Base-by-base conservation (phyloP, 2,113 vertebrate species). In the Marmota flaviventris region DNA sequence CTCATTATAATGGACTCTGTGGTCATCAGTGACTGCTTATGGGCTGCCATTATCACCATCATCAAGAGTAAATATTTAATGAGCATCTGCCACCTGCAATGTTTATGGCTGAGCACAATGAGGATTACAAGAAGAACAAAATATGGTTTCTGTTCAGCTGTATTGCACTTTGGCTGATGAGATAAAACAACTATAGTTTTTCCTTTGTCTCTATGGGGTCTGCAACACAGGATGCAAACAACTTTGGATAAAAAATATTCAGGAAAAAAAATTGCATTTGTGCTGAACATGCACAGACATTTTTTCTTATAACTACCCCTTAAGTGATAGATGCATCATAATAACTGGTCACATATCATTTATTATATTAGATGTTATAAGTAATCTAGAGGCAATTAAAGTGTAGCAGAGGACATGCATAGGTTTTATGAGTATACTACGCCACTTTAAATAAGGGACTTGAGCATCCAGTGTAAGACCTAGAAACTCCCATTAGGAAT, bases 51-150 rank as follows among this genome's bases (percentile, higher is more conserved):
- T 77, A 72, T 42, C 78, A 65, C 11, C 8, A 34, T 76, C 51
- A 81, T 58, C 34, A 95, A 86, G 37, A 95, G 67, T 73, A 91
- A 89, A 85, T 89, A 93, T 77, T 96, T 63, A 87, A 84, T 86
- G 27, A 78, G 9, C 8, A 93, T 79, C 17, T 83, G 39, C 16
- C 18, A 92, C 69, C 81, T 89, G 42, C 27, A 89, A 51, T 63
- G 10, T 75, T 65, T 92, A 45, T 45, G 27, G 37, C 53, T 77
- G 45, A 78, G 29, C 34, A 86, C 39, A n/a, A 1, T 84, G 20
- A 92, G 32, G 14, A 45, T 34, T 67, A 90, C 13, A 63, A 51
- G 51, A 78, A 37, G 39, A 1, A 79, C 29, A 94, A 39, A 61
- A 65, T 48, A 24, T n/a, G 32, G 7, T 29, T 90, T 94, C 81